Percentiles rank a stretch among this genome's conserved stretches.
These are phyloP conservation scores for Notothenia rossii DNA, from an alignment of 2,113 vertebrate genomes.

Conservation along the genomic window DNA sequence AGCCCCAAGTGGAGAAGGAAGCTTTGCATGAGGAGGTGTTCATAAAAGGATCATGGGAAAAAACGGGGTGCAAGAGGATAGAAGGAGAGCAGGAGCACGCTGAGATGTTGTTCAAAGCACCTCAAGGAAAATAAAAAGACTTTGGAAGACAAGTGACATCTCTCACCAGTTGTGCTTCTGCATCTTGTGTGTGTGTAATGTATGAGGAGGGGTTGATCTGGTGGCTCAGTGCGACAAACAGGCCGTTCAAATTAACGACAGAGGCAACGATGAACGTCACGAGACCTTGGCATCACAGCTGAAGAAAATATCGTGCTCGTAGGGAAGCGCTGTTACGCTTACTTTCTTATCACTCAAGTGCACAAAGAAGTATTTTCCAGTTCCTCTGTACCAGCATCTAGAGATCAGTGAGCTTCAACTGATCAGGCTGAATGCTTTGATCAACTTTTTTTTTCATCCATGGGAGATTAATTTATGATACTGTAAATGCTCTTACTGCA, in stretches of 20 bases:
- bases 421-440: background rate
- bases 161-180: conserved; percentile 37
- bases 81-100: conserved; percentile 53
- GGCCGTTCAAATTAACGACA: conserved; percentile 57
- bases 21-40: conserved; percentile 77
- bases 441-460: background rate
- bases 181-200: conserved; percentile 41
- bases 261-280: conserved; percentile 35
- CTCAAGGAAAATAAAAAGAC: conserved; percentile 58
- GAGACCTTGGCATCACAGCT: conserved; percentile 58
- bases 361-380: conserved; percentile 8
- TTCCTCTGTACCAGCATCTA: conserved; percentile 15
- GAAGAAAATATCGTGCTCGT: conserved; percentile 39
- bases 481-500: background rate
- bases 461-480: background rate
- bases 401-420: conserved; percentile 19
- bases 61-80: conserved; percentile 56
- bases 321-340: conserved; percentile 34
- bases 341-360: conserved; percentile 36
- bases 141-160: conserved; percentile 64
- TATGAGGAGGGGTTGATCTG: conserved; percentile 49
- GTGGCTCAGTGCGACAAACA: conserved; percentile 63
- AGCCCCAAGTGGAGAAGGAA: conserved; percentile 80
- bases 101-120: conserved; percentile 73
- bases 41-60: conserved; percentile 75